Evolutionary conservation across 2,888 invertebrate species (phyloP).

Genomic region (Drosophila birchii): DNA sequence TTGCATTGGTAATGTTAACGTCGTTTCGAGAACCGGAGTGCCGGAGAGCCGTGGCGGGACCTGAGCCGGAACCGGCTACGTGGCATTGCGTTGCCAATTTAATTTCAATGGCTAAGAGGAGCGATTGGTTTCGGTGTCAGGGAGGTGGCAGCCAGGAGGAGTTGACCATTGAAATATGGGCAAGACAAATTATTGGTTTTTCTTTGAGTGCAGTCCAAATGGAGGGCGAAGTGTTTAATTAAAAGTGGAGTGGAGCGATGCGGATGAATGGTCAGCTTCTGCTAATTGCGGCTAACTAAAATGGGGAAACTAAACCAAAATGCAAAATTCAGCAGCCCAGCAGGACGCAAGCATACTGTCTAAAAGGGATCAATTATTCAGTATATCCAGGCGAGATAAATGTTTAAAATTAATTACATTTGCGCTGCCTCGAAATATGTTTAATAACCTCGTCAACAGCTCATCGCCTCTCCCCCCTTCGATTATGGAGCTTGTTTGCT

Average conservation of each 20-base stretch:
- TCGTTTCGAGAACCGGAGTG: slow-evolving; percentile 15
- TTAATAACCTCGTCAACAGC: slow-evolving; percentile 13
- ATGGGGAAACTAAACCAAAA: slow-evolving; percentile 36
- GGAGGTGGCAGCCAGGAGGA: background rate
- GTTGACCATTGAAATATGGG: slow-evolving; percentile 66
- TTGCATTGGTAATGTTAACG: slow-evolving; percentile 70
- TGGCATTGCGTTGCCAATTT: slow-evolving; percentile 59
- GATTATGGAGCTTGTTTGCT: slow-evolving; percentile 40
- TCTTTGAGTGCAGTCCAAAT: slow-evolving; percentile 64
- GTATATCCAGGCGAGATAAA: slow-evolving; percentile 28
- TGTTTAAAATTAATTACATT: slow-evolving; percentile 45
- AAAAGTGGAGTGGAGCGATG: slow-evolving; percentile 66
- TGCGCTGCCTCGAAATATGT: slow-evolving; percentile 33
- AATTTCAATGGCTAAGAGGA: slow-evolving; percentile 40
- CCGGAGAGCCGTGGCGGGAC: slow-evolving; percentile 3
- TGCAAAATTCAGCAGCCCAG: slow-evolving; percentile 1
- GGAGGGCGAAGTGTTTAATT: slow-evolving; percentile 68
- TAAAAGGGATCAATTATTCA: slow-evolving; percentile 34
- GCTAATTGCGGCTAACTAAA: slow-evolving; percentile 49
- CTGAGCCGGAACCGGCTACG: slow-evolving; percentile 24
- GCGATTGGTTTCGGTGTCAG: slow-evolving; percentile 27
- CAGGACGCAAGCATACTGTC: background rate
- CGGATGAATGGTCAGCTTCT: slow-evolving; percentile 69
- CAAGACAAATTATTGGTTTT: slow-evolving; percentile 77
- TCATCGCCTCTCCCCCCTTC: slow-evolving; percentile 10